Evolutionary conservation across 2,888 invertebrate species (phyloP).

Genomic region (Monopis laevigella): DNA sequence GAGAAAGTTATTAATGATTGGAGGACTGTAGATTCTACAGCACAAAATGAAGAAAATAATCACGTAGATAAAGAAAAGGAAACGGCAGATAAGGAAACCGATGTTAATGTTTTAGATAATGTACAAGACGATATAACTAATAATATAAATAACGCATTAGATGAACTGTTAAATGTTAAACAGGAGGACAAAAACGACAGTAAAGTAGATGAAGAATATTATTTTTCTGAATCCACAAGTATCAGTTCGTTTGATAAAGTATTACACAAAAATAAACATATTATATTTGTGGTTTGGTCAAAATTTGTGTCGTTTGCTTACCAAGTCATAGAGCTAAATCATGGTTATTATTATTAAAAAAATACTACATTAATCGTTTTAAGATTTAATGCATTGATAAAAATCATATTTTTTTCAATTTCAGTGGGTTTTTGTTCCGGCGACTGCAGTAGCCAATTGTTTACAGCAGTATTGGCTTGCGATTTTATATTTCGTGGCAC

Average conservation of each 20-base stretch:
- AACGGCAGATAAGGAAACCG: neutral
- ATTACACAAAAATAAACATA: neutral
- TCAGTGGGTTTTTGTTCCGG: constrained; percentile 56
- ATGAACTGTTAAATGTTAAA: too few species aligned
- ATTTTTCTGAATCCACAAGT: too few species aligned
- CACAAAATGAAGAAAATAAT: neutral
- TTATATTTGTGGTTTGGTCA: constrained; percentile 32
- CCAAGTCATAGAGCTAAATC: constrained; percentile 42
- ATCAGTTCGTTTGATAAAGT: neutral
- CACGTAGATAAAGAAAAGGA: neutral
- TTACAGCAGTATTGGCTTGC: constrained; percentile 48
- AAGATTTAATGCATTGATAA: too few species aligned
- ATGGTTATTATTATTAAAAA: constrained; percentile 38
- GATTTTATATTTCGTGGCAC: constrained; percentile 49
- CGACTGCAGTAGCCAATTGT: constrained; percentile 49
- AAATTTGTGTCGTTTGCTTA: constrained; percentile 50
- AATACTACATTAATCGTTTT: too few species aligned
- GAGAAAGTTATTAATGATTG: neutral
- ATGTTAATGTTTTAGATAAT: neutral
- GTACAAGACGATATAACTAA: too few species aligned
- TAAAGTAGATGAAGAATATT: too few species aligned
- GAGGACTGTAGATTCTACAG: neutral
- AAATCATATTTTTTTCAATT: too few species aligned
- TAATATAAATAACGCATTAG: too few species aligned
- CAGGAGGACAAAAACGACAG: too few species aligned